These are phyloP conservation scores for Blera fallax DNA, from an alignment of 2,888 invertebrate species.

Conservation along the genomic window DNA sequence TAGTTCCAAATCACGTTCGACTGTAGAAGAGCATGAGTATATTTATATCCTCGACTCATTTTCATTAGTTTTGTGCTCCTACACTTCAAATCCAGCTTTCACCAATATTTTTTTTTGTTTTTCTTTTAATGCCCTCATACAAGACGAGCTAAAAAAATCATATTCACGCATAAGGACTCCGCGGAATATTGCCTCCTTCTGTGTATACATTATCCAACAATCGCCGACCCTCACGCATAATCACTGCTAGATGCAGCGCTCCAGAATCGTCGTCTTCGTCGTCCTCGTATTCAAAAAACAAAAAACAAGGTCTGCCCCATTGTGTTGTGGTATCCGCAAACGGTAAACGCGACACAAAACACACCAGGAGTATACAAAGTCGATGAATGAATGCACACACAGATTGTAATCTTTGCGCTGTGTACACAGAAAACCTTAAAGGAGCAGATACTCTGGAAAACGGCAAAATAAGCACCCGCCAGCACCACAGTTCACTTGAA, in stretches of 20 bases:
- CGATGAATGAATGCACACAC: constrained; percentile 65
- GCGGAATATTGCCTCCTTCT: constrained; percentile 10
- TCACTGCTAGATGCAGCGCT: constrained; percentile 9
- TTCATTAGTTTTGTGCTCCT: too few species aligned
- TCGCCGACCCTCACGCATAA: constrained; percentile 32
- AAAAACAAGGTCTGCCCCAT: constrained; percentile 4
- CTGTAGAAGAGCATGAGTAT: too few species aligned
- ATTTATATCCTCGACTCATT: too few species aligned
- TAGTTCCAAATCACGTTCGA: too few species aligned
- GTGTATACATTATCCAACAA: constrained; percentile 9
- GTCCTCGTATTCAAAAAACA: neutral
- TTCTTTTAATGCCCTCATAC: too few species aligned
- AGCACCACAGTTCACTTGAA: constrained; percentile 7
- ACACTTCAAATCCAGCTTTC: too few species aligned
- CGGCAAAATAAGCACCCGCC: constrained; percentile 2
- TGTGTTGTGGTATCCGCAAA: constrained; percentile 43
- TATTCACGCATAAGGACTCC: constrained; percentile 34
- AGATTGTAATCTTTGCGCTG: constrained; percentile 50
- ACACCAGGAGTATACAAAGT: constrained; percentile 60
- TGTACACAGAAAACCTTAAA: neutral
- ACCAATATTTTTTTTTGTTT: too few species aligned
- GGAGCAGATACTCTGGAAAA: constrained; percentile 2
- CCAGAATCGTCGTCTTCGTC: constrained; percentile 1
- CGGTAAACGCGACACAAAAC: constrained; percentile 64
- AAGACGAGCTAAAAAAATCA: too few species aligned